Base-by-base conservation (phyloP, 2,888 invertebrate species). In the Flexamia atlantica region DNA sequence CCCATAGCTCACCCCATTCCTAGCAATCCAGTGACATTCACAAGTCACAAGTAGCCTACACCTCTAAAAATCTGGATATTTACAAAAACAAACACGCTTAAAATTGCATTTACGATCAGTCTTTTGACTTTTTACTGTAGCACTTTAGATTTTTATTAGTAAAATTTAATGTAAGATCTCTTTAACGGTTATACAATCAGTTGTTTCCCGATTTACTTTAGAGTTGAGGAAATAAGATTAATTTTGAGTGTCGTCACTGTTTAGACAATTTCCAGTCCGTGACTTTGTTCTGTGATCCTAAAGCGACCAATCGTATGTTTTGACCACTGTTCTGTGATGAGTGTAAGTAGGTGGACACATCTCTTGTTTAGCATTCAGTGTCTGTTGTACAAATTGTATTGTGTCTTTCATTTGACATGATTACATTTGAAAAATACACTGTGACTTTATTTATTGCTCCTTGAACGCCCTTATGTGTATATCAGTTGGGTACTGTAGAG, bases 391-490 rank as follows among this genome's bases (percentile, higher is more conserved):
- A 79, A 79, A 57, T 36, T 79, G 79, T 79, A 79, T n/a, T 79
- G 79, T 79, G 79, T 79, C 79, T 79, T 79, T 79, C 79, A 79
- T 57, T 76, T 79, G 36, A 57, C 79, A 57, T 50, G 17, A 79
- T 32, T 79, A 79, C 57, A 79, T 36, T 32, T 57, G 12, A 28
- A 79, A 79, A 79, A 53, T 79, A 12, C 25, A 20, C 23, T 42
- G 42, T 79, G 3, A 57, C 20, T 20, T 79, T 53, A n/a, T 79
- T 76, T 28, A 5, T 40, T 74, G n/a, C 2, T 20, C 25, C 42
- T 74, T 32, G 36, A 4, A 36, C n/a, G n/a, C n/a, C 36, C 36
- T 36, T 9, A 36, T 36, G 36, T 36, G 36, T 4, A 36, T 9
- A 36, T 36, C n/a, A n/a, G n/a, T n/a, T n/a, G n/a, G n/a, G n/a